A percentile compares a stretch with the other conserved stretches of the same genome.
phyloP scores from a whole-genome alignment of 1,140 invertebrate species.

The Battus philenor region DNA sequence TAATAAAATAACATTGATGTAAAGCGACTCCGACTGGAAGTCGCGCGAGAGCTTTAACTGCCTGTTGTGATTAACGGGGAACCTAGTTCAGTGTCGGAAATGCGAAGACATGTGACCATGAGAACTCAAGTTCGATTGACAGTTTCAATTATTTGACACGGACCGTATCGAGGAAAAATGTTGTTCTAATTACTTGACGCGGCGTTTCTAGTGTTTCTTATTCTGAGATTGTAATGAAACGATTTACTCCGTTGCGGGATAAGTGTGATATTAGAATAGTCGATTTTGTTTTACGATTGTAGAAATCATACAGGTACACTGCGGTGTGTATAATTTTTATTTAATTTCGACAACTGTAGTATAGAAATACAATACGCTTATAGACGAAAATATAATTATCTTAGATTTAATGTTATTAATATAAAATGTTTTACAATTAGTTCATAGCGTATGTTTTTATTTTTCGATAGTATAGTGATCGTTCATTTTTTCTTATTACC shows the following conservation, averaged over 20 bases:
- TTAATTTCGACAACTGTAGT: neutral
- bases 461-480: no score
- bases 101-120: constrained; percentile 41
- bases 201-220: constrained; percentile 27
- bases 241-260: constrained; percentile 29
- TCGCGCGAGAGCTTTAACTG: constrained; percentile 63
- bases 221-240: constrained; percentile 23
- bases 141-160: constrained; percentile 36
- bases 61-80: constrained; percentile 46
- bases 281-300: no score
- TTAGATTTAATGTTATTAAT: no score
- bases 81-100: constrained; percentile 27
- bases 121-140: constrained; percentile 40
- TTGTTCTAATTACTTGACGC: constrained; percentile 29
- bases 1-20: constrained; percentile 41
- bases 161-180: constrained; percentile 34
- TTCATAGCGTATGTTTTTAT: no score
- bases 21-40: constrained; percentile 49
- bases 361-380: constrained; percentile 14
- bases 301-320: neutral
- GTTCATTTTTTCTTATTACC: no score
- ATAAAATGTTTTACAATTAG: no score
- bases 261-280: constrained; percentile 68
- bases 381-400: no score
- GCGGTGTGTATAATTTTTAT: constrained; percentile 9